Evolutionary conservation across 2,888 invertebrate species (phyloP), one percentile per base, ranked within the genome.

Genomic region (Galeopsomyia nigrocyanea): DNA sequence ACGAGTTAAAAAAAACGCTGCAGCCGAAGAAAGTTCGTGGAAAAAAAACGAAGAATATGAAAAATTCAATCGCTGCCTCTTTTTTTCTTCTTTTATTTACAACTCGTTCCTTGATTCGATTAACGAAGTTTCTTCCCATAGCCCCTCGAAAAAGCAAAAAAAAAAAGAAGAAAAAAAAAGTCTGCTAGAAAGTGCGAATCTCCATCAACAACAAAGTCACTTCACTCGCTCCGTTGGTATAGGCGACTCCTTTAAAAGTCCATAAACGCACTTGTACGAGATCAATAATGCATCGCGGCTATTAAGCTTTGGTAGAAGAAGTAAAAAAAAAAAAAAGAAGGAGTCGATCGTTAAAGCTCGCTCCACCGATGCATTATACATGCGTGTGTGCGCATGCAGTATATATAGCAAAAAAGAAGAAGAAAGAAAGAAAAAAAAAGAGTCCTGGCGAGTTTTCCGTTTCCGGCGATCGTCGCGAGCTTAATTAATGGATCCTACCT

Each of bases 401-500:
- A 39, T n/a, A n/a, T n/a, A 26, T 9, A 31, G 31, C 31, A 31
- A 7, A 17, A 53, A 39, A 55, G 26, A 39, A 26, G 13, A 47
- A 49, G 16, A 13, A 39, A 7, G 3, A 31, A 31, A 31, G 31
- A 3, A 3, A 31, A 31, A 31, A 31, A 31, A 31, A 31, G 7
- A 3, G 31, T 31, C 31, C 31, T 31, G 46, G 1, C 47, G 60
- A 60, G 60, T 73, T 73, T 73, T 73, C 68, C 68, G 49, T 64
- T 73, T 73, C 57, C 68, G 55, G 26, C 14, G 51, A 3, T 7
- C 26, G 50, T 5, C 26, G 19, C 26, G 31, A n/a, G n/a, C 81
- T 80, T 83, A 82, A 85, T 84, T 84, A 83, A 84, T 82, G 82
- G 81, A 83, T 82, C 81, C n/a, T 31, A 55, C 55, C 53, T 69